These are phyloP conservation scores for Falco cherrug DNA, from an alignment of 2,797 vertebrate species.

Conservation along the genomic window DNA sequence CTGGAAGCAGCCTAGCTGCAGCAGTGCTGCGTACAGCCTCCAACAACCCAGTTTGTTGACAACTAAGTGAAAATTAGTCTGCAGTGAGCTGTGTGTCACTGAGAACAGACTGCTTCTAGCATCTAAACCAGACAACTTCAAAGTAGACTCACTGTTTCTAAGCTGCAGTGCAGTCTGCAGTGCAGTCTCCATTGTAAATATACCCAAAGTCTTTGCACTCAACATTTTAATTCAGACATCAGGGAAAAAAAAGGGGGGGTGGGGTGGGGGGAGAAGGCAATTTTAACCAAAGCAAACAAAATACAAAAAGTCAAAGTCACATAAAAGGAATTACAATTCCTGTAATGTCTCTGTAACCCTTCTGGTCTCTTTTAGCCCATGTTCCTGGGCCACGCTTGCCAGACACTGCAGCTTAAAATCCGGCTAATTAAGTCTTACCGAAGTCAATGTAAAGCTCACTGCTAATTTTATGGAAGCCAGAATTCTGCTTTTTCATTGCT, in stretches of 20 bases:
- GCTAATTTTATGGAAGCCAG: not conserved
- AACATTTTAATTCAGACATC: not conserved
- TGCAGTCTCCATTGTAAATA: constrained; percentile 20
- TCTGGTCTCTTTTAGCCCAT: not conserved
- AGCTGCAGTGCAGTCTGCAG: constrained; percentile 64
- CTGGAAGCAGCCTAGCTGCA: not conserved
- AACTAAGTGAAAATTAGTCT: not conserved
- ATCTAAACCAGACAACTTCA: not conserved
- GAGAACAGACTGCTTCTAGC: not conserved
- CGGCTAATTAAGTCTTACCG: not conserved
- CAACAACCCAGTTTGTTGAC: not conserved
- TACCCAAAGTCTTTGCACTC: not conserved
- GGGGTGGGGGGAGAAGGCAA: not conserved
- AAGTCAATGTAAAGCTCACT: not conserved
- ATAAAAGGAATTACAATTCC: not conserved
- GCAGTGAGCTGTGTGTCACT: not conserved
- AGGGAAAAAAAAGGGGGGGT: not conserved
- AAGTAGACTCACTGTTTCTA: not conserved
- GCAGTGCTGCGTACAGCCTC: not conserved
- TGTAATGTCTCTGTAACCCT: not conserved
- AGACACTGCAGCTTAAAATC: not conserved
- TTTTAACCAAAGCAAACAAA: not conserved
- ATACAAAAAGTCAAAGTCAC: not conserved
- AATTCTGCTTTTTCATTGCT: not conserved
- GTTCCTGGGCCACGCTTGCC: not conserved